Conservation (phyloP, 2,113 vertebrate species). For the human (Homo sapiens) region GRCh38 chrX:12692501-12693000, state of each 20-base stretch:
- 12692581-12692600: constrained; percentile 5
- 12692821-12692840: background rate
- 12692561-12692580: background rate
- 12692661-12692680: background rate
- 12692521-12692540: background rate
- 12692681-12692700: background rate
- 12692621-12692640: background rate
- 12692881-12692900: background rate
- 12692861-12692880: background rate
- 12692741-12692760: background rate
- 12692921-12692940: background rate
- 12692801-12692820: background rate
- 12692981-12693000: background rate
- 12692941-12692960: background rate
- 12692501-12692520: background rate
- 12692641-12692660: background rate
- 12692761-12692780: background rate
- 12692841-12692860: background rate
- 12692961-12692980: background rate
- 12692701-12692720: background rate
- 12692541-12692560: background rate
- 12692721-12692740: background rate
- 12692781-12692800: background rate
- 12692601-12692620: background rate
- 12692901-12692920: background rate